Conservation (phyloP, 2,888 invertebrate genomes). For the Ashinkailepas kermadecensis region DNA sequence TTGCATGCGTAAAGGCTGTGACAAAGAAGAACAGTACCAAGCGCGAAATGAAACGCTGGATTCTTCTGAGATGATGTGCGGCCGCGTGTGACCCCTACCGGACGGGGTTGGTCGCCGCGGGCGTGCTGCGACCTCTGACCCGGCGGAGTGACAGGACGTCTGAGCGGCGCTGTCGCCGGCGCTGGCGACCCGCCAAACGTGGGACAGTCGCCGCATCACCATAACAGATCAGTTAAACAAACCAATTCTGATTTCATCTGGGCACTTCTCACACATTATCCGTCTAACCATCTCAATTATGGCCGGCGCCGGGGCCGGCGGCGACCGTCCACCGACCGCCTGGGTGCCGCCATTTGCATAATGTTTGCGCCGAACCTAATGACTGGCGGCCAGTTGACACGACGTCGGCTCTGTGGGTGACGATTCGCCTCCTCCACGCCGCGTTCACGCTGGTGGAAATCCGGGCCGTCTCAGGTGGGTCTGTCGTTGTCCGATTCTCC, state of each 20-base stretch:
- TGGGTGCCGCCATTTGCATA: constrained; percentile 13
- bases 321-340: background rate
- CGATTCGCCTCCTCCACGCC: too few relatives aligned
- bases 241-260: constrained; percentile 21
- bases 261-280: constrained; percentile 21
- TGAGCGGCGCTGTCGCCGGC: background rate
- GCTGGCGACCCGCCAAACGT: background rate
- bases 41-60: too few relatives aligned
- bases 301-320: background rate
- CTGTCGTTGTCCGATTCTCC: too few relatives aligned
- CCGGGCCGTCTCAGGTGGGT: too few relatives aligned
- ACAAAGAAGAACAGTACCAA: too few relatives aligned
- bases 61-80: too few relatives aligned
- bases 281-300: constrained; percentile 18
- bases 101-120: background rate
- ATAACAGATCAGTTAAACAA: constrained; percentile 22
- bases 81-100: background rate
- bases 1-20: too few relatives aligned
- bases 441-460: too few relatives aligned
- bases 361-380: background rate
- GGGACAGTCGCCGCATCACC: background rate
- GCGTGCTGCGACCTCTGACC: background rate
- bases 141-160: background rate
- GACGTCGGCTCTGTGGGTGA: too few relatives aligned
- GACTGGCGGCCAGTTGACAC: too few relatives aligned